A percentile compares a stretch with the other conserved stretches of the same genome.
These are phyloP conservation scores for Motacilla alba DNA, from an alignment of 2,113 vertebrate genomes.

Conservation along the genomic window DNA sequence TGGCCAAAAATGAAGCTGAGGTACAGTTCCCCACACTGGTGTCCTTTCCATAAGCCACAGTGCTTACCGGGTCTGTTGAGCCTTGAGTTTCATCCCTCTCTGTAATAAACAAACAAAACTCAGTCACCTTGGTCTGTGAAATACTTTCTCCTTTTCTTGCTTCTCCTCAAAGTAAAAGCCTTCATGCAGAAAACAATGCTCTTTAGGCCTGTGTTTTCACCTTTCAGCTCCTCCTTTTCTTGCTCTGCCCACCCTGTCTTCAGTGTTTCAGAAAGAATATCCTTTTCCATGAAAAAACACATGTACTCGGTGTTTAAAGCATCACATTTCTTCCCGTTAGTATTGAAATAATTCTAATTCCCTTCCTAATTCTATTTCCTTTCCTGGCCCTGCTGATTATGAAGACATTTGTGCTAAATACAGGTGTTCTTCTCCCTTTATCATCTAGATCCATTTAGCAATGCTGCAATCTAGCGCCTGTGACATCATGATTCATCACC, in stretches of 20 bases:
- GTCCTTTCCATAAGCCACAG: background rate
- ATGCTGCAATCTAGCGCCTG: background rate
- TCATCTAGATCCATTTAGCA: background rate
- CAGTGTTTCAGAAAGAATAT: background rate
- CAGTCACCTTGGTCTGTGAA: background rate
- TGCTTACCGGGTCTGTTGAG: background rate
- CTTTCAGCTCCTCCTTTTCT: background rate
- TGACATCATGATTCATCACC: slow-evolving; percentile 23
- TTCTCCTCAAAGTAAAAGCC: background rate
- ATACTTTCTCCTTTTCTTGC: slow-evolving; percentile 21
- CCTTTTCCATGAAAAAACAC: background rate
- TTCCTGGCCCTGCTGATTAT: background rate
- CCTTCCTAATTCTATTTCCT: background rate
- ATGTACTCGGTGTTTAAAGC: background rate
- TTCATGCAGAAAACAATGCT: background rate
- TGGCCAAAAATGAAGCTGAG: background rate
- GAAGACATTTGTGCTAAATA: background rate
- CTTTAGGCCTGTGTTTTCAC: background rate
- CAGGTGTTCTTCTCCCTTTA: background rate
- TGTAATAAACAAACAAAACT: background rate
- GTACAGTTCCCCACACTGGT: background rate
- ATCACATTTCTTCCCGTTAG: background rate
- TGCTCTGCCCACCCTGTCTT: background rate
- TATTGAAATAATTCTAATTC: background rate
- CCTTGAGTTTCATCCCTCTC: background rate